Base-by-base conservation (phyloP, 2,797 vertebrate species). In the Urocyon cinereoargenteus region DNA sequence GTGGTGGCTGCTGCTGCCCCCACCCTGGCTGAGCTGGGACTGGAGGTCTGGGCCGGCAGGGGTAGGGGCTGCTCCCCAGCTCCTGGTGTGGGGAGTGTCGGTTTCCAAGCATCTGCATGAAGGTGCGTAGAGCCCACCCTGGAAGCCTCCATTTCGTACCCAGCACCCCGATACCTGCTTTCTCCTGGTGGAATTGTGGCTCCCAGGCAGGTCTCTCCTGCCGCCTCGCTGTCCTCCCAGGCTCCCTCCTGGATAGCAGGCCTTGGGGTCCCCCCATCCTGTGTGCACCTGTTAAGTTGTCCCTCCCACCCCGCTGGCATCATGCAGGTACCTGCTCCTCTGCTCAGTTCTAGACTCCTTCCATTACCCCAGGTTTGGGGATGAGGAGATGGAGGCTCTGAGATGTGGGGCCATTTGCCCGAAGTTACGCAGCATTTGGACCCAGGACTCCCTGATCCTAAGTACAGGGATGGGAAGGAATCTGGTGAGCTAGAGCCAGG, bases 111-210 rank as follows among this genome's bases (percentile, higher is more conserved):
- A n/a, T 34, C 81, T 59, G 26, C 21, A 24, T 26, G 59, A 59
- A 5, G 40, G 11, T 7, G 28, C 9, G 3, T 2, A 0, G 9
- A 84, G 21, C 26, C n/a, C 0, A 18, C 51, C n/a, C 2, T 0
- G 49, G 53, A 26, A 1, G 4, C 4, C 2, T 55, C 83, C 34
- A 15, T 40, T 62, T 81, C 51, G 75, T 55, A 70, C 62, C 45
- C 36, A n/a, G 21, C 0, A 0, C 51, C 40, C 64, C 12, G 16
- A 64, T 15, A 21, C 34, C 61, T 68, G n/a, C 31, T 34, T 2
- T 75, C n/a, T 86, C 49, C 28, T 7, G 51, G 9, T n/a, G 64
- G 75, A 90, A n/a, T 97, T 53, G 0, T 12, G n/a, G 59, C 34
- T 49, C 45, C 55, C 28, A 55, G 51, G 11, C 72, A 16, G 51